Evolutionary conservation across 92 coral and sea anemone genomes (phyloP).

Genomic region (Hydrozoanthus gracilis): DNA sequence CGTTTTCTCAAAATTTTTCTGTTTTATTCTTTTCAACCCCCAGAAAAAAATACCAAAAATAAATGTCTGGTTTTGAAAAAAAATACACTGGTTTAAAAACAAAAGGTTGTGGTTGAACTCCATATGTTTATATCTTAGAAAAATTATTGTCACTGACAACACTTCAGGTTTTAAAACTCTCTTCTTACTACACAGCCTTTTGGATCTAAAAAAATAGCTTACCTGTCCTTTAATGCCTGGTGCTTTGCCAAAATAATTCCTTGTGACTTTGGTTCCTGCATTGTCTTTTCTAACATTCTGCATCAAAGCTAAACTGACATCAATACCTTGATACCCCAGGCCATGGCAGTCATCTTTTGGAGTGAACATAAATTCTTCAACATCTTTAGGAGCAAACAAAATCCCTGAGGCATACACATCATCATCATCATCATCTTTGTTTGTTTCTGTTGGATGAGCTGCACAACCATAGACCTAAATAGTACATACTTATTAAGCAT

Average conservation of each 20-base stretch:
- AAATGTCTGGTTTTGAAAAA: no score
- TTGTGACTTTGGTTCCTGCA: conserved; percentile 58
- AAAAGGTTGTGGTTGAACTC: no score
- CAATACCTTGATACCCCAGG: conserved; percentile 89
- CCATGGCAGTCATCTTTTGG: conserved; percentile 95
- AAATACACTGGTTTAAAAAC: no score
- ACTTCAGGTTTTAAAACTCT: no score
- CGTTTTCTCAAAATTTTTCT: no score
- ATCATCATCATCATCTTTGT: conserved; percentile 63
- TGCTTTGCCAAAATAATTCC: conserved; percentile 52
- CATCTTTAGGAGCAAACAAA: conserved; percentile 98
- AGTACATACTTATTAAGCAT: background rate
- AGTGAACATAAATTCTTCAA: conserved; percentile 68
- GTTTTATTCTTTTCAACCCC: no score
- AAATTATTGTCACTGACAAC: no score
- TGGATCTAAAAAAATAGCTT: background rate
- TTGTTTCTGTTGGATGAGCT: conserved; percentile 54
- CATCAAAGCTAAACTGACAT: conserved; percentile 72
- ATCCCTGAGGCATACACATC: conserved; percentile 94
- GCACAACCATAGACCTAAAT: conserved; percentile 92
- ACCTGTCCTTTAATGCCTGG: conserved; percentile 90
- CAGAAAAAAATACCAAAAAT: no score
- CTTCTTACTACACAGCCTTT: background rate
- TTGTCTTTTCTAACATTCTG: conserved; percentile 42
- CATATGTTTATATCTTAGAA: no score